Evolutionary conservation across 37 sponge, comb jelly and placozoan species (phyloP).

Genomic region (Corticium candelabrum): DNA sequence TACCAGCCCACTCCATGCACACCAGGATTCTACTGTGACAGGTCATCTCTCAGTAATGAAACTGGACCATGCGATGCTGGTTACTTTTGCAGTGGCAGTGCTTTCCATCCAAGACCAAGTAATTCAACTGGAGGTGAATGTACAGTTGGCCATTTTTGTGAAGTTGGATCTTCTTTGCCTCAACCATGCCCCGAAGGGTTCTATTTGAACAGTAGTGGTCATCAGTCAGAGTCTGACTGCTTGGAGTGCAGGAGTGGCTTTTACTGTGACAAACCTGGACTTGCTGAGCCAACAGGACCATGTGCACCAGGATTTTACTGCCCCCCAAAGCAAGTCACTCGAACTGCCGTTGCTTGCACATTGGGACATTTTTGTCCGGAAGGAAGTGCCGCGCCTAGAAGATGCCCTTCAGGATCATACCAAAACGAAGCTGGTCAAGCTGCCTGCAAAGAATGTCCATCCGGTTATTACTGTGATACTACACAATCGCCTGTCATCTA

Average conservation of each 20-base stretch:
- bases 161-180: neutral
- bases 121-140: neutral
- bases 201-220: neutral
- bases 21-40: conserved; percentile 17
- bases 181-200: conserved; percentile 1
- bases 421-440: conserved; percentile 16
- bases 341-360: neutral
- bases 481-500: conserved; percentile 12
- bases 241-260: conserved; percentile 1
- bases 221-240: neutral
- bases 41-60: neutral
- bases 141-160: neutral
- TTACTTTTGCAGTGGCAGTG: conserved; percentile 5
- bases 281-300: conserved; percentile 14
- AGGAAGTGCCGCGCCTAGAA: neutral
- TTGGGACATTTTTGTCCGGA: neutral
- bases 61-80: conserved; percentile 33
- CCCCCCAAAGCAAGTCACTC: neutral
- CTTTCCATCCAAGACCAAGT: neutral
- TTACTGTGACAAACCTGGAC: conserved; percentile 25
- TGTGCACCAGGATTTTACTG: conserved; percentile 28
- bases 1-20: neutral
- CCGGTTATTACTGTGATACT: conserved; percentile 26
- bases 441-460: conserved; percentile 22
- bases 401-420: neutral